Percentiles rank a stretch among this genome's conserved stretches.
Conservation (phyloP, 1,140 invertebrate species). For the Lordiphosa stackelbergi region DNA sequence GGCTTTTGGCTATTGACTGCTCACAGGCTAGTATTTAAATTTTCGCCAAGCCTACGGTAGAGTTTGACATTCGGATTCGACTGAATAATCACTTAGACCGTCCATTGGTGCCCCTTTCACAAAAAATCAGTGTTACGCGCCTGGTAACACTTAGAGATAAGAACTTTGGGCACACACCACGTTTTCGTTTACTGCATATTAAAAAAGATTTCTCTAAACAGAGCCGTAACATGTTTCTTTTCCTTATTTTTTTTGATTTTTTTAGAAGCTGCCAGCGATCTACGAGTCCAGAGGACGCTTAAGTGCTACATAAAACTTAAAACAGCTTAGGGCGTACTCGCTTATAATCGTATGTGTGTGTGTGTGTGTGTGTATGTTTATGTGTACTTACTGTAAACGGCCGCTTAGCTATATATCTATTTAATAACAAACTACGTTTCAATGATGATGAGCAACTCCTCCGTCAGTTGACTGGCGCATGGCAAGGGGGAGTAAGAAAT, state of each 20-base stretch:
- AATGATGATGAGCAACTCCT: conserved; percentile 70
- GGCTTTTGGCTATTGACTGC: too few species aligned
- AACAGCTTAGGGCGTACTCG: conserved; percentile 56
- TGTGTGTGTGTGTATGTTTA: conserved; percentile 9
- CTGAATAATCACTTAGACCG: not conserved
- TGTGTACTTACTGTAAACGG: conserved; percentile 49
- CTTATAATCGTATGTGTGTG: conserved; percentile 36
- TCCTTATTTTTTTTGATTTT: conserved; percentile 11
- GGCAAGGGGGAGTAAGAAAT: conserved; percentile 39
- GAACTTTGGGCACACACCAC: conserved; percentile 1
- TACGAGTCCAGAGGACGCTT: conserved; percentile 65
- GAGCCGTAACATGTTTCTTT: conserved; percentile 27
- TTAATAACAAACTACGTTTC: conserved; percentile 67
- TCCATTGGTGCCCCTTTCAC: not conserved
- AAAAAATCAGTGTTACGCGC: conserved; percentile 1
- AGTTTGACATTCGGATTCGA: too few species aligned
- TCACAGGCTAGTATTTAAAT: too few species aligned
- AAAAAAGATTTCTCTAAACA: conserved; percentile 17
- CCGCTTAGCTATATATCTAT: conserved; percentile 44
- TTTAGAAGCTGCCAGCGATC: conserved; percentile 52
- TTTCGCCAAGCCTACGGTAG: too few species aligned
- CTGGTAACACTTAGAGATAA: conserved; percentile 9
- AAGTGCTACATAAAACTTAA: conserved; percentile 74
- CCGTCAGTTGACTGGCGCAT: conserved; percentile 47
- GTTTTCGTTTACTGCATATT: conserved; percentile 1